Evolutionary conservation across 1,140 invertebrate genomes (phyloP), one percentile per base, ranked within the genome.

Genomic region (Macrotrachela quadricornifera): DNA sequence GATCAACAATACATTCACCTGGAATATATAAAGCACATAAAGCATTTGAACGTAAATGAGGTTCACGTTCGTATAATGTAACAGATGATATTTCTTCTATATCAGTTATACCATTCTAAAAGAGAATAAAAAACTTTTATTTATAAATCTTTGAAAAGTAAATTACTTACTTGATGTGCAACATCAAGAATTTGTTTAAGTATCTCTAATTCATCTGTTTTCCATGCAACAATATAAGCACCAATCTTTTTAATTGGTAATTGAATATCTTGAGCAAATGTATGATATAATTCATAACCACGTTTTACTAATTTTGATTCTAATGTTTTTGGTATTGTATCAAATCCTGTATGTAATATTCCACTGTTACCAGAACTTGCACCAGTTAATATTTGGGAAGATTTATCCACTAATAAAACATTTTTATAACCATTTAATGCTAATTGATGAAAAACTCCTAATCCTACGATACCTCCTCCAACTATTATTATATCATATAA

Each of bases 381-480:
- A 46, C 58, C 62, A 15, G 58, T 49, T 16, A 63, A 44, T 1
- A 64, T 16, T 42, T 58, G 41, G 10, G 54, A 48, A 54, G 61
- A 60, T 55, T 61, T 62, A 48, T 64, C 63, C 40, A 30, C 2
- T 30, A 63, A 17, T 11, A 64, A 44, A 6, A 61, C 16, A 51
- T 62, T 63, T 15, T 36, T 51, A 44, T 58, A 64, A 2, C 63
- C 62, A 10, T 39, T 42, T 11, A 49, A 51, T 1, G 58, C 58
- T n/a, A 64, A 51, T 40, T 61, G 57, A 48, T 59, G 61, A 6
- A 62, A n/a, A 18, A 58, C 47, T 38, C 62, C 52, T 55, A 62
- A 64, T 1, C 63, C 63, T 3, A 60, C 56, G 0, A 63, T 56
- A 6, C 63, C 63, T n/a, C 63, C 63, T 43, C 63, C 62, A n/a